Evolutionary conservation across 2,113 vertebrate species (phyloP).

Genomic region (Suricata suricatta): DNA sequence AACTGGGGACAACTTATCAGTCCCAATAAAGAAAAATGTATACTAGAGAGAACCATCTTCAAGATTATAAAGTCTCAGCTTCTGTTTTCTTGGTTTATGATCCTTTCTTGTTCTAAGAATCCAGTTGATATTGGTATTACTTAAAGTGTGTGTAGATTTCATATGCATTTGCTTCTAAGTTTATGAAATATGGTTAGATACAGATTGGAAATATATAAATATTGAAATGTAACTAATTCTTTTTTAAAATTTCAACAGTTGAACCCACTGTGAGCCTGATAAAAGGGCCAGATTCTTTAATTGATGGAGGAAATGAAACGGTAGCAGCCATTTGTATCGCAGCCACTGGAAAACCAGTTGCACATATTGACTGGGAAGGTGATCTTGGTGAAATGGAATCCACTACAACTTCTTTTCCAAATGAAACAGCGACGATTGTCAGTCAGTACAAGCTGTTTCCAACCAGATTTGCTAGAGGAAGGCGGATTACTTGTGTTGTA

Average conservation of each 20-base stretch:
- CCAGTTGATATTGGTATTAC: background rate
- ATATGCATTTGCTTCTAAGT: background rate
- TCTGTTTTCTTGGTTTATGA: background rate
- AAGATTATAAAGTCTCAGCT: background rate
- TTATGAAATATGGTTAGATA: slow-evolving; percentile 26
- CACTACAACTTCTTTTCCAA: slow-evolving; percentile 86
- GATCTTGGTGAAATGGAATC: slow-evolving; percentile 89
- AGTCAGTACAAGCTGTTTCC: slow-evolving; percentile 91
- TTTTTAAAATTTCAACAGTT: slow-evolving; percentile 84
- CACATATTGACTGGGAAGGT: slow-evolving; percentile 94
- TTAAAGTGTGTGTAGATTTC: background rate
- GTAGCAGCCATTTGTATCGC: slow-evolving; percentile 95
- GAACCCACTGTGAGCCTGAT: slow-evolving; percentile 95
- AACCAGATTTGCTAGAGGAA: slow-evolving; percentile 91
- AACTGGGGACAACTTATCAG: background rate
- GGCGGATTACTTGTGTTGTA: slow-evolving; percentile 93
- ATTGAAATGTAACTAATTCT: slow-evolving; percentile 47
- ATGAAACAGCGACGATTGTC: slow-evolving; percentile 91
- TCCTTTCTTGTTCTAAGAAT: background rate
- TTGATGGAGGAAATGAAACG: slow-evolving; percentile 92
- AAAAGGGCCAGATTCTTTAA: slow-evolving; percentile 89
- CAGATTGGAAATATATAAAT: background rate
- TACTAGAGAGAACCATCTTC: background rate
- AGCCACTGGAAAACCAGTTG: slow-evolving; percentile 94
- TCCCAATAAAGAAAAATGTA: background rate